phyloP scores from a whole-genome alignment of 2,888 invertebrate genomes.

The Epiblema foenella region DNA sequence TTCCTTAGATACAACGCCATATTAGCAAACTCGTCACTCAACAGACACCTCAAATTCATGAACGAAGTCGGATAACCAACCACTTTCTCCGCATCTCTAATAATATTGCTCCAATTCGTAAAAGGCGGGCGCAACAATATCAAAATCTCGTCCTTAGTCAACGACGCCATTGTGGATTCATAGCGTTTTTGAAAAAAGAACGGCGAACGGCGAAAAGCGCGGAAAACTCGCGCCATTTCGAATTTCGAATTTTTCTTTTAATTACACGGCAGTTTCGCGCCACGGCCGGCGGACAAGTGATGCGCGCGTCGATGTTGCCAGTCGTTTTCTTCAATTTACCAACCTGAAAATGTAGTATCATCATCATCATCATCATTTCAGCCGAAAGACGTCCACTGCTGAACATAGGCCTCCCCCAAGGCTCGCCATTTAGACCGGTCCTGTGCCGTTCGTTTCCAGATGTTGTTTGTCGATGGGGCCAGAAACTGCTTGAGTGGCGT shows the following conservation, averaged over 20 bases:
- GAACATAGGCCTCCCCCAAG: no score
- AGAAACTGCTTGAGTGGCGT: no score
- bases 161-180: conserved; percentile 77
- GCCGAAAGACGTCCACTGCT: no score
- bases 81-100: conserved; percentile 81
- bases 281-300: conserved; percentile 50
- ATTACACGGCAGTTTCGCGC: conserved; percentile 45
- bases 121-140: conserved; percentile 76
- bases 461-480: no score
- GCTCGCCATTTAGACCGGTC: no score
- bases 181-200: conserved; percentile 74
- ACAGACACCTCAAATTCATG: conserved; percentile 84
- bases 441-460: no score
- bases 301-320: conserved; percentile 45
- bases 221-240: conserved; percentile 71
- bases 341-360: conserved; percentile 34
- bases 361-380: no score
- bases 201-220: conserved; percentile 70
- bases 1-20: conserved; percentile 81
- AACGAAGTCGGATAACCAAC: conserved; percentile 85
- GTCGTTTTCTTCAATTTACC: conserved; percentile 34
- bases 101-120: conserved; percentile 78
- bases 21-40: conserved; percentile 86
- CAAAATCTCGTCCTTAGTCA: conserved; percentile 78
- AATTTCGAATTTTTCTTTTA: conserved; percentile 49